Evolutionary conservation across 2,113 vertebrate genomes (phyloP).

Genomic region (Triplophysa rosa): DNA sequence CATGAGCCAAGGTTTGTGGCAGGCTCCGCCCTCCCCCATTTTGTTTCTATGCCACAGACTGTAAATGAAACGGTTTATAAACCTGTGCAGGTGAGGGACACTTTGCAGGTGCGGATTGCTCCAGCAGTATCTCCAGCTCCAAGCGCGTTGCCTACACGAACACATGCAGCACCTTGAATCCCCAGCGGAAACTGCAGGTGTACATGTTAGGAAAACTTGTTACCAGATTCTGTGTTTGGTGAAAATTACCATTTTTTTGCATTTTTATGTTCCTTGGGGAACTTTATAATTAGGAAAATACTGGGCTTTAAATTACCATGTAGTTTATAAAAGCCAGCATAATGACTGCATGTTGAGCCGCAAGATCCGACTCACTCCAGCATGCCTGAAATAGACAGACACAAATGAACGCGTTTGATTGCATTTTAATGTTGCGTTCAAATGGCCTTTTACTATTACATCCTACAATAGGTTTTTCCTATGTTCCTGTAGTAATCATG

Average conservation of each 20-base stretch:
- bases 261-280: neutral
- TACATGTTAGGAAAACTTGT: neutral
- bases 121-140: slow-evolving; percentile 76
- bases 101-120: slow-evolving; percentile 72
- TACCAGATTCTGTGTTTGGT: no score
- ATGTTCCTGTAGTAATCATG: neutral
- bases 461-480: neutral
- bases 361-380: slow-evolving; percentile 81
- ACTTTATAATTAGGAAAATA: neutral
- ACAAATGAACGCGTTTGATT: neutral
- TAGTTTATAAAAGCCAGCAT: slow-evolving; percentile 76
- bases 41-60: neutral
- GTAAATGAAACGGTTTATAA: slow-evolving; percentile 1
- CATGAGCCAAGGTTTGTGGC: neutral
- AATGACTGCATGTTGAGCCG: slow-evolving; percentile 80
- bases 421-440: neutral
- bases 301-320: slow-evolving; percentile 76
- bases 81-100: slow-evolving; percentile 78
- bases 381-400: slow-evolving; percentile 71
- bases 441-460: neutral
- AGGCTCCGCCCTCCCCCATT: no score
- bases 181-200: slow-evolving; percentile 77
- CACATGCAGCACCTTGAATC: slow-evolving; percentile 77
- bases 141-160: slow-evolving; percentile 84
- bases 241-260: no score